These are phyloP conservation scores for Seriola quinqueradiata DNA, from an alignment of 2,113 vertebrate genomes.

Conservation along the genomic window DNA sequence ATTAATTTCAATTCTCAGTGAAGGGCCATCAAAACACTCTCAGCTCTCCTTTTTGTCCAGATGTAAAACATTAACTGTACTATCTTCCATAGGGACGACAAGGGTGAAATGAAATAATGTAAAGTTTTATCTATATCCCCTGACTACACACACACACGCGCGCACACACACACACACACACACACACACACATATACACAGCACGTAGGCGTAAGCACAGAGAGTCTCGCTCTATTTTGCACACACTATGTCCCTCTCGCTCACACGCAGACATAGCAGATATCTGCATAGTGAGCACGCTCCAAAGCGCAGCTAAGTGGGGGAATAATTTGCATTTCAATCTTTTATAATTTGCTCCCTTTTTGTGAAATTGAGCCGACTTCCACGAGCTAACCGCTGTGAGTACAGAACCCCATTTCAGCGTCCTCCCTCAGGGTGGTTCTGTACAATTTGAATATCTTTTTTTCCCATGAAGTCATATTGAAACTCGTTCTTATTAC, in stretches of 20 bases:
- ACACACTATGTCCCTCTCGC: not conserved
- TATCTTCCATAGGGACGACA: constrained; percentile 14
- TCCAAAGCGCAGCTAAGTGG: constrained; percentile 46
- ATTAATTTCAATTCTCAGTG: constrained; percentile 16
- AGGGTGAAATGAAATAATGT: constrained; percentile 29
- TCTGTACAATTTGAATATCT: constrained; percentile 55
- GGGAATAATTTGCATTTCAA: constrained; percentile 68
- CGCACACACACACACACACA: not conserved
- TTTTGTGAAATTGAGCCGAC: constrained; percentile 64
- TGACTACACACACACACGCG: not conserved
- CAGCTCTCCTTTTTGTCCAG: not conserved
- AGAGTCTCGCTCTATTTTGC: constrained; percentile 2
- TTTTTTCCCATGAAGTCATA: constrained; percentile 31
- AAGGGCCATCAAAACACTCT: constrained; percentile 3
- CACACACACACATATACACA: not conserved
- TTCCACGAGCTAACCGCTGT: constrained; percentile 47
- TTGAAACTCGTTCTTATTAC: constrained; percentile 54
- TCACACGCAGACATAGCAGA: constrained; percentile 25
- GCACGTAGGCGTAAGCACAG: constrained; percentile 22
- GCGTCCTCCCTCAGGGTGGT: constrained; percentile 32
- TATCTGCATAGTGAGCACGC: constrained; percentile 38
- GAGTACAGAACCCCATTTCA: constrained; percentile 53
- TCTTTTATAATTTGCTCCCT: constrained; percentile 71
- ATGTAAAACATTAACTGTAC: constrained; percentile 37
- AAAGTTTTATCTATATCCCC: constrained; percentile 23